These are phyloP conservation scores for Xiphorhynchus erythropygius DNA, from an alignment of 2,797 vertebrate genomes.

Conservation along the genomic window DNA sequence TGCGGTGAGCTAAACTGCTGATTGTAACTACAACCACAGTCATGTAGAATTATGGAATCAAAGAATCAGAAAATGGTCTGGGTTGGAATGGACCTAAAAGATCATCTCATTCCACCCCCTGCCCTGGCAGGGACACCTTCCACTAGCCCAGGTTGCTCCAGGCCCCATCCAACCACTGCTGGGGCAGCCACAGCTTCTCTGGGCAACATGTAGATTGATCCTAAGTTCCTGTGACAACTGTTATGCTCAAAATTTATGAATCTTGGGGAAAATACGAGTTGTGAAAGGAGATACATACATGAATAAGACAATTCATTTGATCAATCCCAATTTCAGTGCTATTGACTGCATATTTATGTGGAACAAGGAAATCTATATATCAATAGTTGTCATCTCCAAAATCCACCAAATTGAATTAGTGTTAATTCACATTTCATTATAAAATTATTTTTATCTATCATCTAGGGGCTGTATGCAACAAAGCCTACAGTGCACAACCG, in stretches of 20 bases:
- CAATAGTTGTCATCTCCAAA: constrained; percentile 19
- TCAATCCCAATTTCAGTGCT: constrained; percentile 3
- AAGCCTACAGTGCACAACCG: not conserved
- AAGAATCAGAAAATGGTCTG: not conserved
- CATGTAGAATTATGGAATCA: not conserved
- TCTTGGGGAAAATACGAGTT: not conserved
- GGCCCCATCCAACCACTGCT: not conserved
- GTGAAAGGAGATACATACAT: not conserved
- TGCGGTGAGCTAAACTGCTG: not conserved
- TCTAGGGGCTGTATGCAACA: not conserved
- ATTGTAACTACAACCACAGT: not conserved
- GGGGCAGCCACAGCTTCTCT: not conserved
- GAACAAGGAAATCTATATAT: constrained; percentile 40
- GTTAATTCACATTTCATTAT: constrained; percentile 56
- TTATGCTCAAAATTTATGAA: not conserved
- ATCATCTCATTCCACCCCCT: not conserved
- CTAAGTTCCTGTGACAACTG: not conserved
- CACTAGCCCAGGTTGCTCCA: not conserved
- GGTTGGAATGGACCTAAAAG: not conserved
- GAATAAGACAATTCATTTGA: not conserved
- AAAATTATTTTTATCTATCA: constrained; percentile 47
- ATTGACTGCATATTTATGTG: constrained; percentile 24
- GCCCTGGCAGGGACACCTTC: not conserved
- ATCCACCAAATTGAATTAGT: constrained; percentile 39
- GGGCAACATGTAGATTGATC: fast-evolving